phyloP scores from a whole-genome alignment of 2,797 vertebrate genomes.

The Myoxocephalus aenaeus region DNA sequence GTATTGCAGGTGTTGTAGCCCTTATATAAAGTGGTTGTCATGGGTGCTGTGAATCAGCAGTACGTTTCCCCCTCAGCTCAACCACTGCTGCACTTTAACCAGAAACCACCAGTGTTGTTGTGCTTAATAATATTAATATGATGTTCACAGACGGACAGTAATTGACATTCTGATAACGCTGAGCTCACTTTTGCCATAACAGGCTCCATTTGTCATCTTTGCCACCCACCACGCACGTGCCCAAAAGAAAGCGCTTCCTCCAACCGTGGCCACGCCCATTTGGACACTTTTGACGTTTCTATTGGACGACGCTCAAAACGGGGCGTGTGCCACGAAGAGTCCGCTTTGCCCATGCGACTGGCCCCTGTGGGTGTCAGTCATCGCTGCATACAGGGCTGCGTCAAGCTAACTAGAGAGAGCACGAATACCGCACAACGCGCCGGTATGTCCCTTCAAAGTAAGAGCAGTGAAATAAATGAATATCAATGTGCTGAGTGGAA shows the following conservation, averaged over 20 bases:
- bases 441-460: conserved; percentile 37
- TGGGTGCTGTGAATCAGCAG: neutral
- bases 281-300: neutral
- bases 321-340: neutral
- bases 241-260: conserved; percentile 42
- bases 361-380: conserved; percentile 46
- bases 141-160: neutral
- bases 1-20: neutral
- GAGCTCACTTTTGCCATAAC: conserved; percentile 2
- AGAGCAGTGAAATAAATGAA: neutral
- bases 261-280: neutral
- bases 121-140: neutral
- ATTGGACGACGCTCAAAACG: conserved; percentile 35
- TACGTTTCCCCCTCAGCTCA: neutral
- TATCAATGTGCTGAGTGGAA: neutral
- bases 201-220: conserved; percentile 29
- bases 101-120: neutral
- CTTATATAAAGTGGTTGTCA: neutral
- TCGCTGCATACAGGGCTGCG: conserved; percentile 7
- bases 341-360: conserved; percentile 32
- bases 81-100: neutral
- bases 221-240: conserved; percentile 27
- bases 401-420: neutral
- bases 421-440: neutral
- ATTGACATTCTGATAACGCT: neutral